A percentile compares a stretch with the other conserved stretches of the same genome.
Conservation (phyloP, 2,113 vertebrate species). For the Sinocyclocheilus rhinocerous region DNA sequence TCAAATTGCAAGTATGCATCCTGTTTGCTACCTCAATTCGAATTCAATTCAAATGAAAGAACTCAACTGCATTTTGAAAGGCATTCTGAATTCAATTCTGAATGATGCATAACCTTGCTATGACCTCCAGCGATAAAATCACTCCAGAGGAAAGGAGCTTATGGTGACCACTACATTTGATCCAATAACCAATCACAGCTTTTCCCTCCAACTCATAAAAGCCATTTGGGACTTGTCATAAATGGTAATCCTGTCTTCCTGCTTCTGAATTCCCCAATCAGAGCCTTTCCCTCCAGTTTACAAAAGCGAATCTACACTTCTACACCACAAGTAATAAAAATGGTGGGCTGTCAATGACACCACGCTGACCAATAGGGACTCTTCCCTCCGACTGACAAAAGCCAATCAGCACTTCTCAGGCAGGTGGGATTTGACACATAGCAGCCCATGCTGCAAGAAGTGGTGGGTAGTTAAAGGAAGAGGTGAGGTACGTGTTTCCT, state of each 20-base stretch:
- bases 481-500: slow-evolving; percentile 45
- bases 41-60: not conserved
- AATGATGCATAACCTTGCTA: not conserved
- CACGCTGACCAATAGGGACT: slow-evolving; percentile 32
- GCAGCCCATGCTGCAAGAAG: slow-evolving; percentile 2
- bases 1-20: not conserved
- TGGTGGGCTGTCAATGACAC: slow-evolving; percentile 4
- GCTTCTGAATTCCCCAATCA: slow-evolving; percentile 28
- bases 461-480: slow-evolving; percentile 29
- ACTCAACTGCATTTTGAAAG: not conserved
- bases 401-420: slow-evolving; percentile 41
- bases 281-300: slow-evolving; percentile 35
- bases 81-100: not conserved
- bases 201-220: slow-evolving; percentile 34
- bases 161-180: slow-evolving; percentile 24
- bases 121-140: not conserved
- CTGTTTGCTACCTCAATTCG: not conserved
- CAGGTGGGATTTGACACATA: slow-evolving; percentile 48
- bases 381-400: slow-evolving; percentile 47
- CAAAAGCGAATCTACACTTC: slow-evolving; percentile 23
- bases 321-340: slow-evolving; percentile 21
- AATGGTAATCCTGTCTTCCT: not conserved
- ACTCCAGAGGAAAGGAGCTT: not conserved
- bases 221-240: slow-evolving; percentile 32
- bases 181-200: slow-evolving; percentile 20